Conservation (phyloP, 2,888 invertebrate species). For the Embidobia sp. region DNA sequence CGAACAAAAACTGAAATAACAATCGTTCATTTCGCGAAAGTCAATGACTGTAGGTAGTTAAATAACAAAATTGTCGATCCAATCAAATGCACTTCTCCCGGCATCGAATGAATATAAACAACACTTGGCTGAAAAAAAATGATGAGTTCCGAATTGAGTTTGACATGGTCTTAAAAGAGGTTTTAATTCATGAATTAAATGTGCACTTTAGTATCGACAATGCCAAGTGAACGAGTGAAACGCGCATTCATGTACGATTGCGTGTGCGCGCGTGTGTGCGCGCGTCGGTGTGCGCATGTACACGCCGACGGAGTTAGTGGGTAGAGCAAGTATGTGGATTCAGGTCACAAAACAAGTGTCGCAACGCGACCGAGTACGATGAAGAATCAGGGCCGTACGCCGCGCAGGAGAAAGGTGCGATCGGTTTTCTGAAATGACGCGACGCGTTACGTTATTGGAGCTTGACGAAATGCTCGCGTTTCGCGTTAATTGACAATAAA, state of each 20-base stretch:
- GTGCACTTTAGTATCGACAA: slow-evolving; percentile 53
- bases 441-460: slow-evolving; percentile 37
- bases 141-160: slow-evolving; percentile 27
- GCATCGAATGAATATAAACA: slow-evolving; percentile 5
- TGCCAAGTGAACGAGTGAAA: slow-evolving; percentile 59
- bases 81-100: not conserved
- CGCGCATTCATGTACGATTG: slow-evolving; percentile 31
- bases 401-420: slow-evolving; percentile 53
- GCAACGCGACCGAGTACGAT: slow-evolving; percentile 68
- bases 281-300: slow-evolving; percentile 20
- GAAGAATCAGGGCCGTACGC: slow-evolving; percentile 60
- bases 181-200: slow-evolving; percentile 55
- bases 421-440: slow-evolving; percentile 57
- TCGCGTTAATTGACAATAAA: slow-evolving; percentile 28
- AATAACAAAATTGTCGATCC: slow-evolving; percentile 1
- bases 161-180: slow-evolving; percentile 32
- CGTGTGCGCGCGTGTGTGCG: slow-evolving; percentile 7
- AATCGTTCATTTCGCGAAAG: too few species aligned
- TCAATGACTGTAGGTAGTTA: too few species aligned
- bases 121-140: slow-evolving; percentile 9
- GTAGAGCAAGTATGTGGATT: slow-evolving; percentile 68
- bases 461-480: slow-evolving; percentile 42
- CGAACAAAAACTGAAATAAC: too few species aligned
- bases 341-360: slow-evolving; percentile 79
- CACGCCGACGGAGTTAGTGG: slow-evolving; percentile 64